Evolutionary conservation across 37 sponge, comb jelly and placozoan species (phyloP).

Genomic region (Mnemiopsis leidyi): DNA sequence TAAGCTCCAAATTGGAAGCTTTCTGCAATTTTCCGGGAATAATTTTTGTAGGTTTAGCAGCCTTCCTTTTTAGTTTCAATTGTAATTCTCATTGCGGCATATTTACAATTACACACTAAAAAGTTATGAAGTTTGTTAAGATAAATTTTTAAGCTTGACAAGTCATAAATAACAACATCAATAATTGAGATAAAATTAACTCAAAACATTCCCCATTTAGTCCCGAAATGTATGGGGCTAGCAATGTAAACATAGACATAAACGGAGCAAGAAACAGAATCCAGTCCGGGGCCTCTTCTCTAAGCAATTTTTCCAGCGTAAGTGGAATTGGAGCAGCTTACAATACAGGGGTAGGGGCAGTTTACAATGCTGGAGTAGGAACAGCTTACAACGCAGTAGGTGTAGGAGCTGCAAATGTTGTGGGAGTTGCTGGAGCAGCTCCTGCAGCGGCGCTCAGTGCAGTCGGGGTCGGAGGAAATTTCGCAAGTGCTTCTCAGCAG

Average conservation of each 20-base stretch:
- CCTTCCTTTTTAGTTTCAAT: background rate
- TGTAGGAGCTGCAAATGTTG: background rate
- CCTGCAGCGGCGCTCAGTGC: background rate
- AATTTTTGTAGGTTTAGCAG: too few relatives aligned
- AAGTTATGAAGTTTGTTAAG: too few relatives aligned
- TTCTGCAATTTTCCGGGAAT: too few relatives aligned
- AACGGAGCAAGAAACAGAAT: slow-evolving; percentile 7
- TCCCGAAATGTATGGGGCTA: background rate
- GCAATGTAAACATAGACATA: background rate
- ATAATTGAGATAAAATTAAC: too few relatives aligned
- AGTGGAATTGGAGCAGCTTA: background rate
- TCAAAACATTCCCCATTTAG: background rate
- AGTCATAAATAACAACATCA: too few relatives aligned
- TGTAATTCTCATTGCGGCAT: background rate
- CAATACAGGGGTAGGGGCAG: background rate
- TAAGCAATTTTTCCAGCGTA: background rate
- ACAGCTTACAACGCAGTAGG: background rate
- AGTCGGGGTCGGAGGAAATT: background rate
- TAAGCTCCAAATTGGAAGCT: too few relatives aligned
- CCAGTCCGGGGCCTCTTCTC: background rate
- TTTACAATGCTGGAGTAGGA: background rate
- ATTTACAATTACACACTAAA: too few relatives aligned
- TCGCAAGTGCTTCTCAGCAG: background rate
- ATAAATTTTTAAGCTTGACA: too few relatives aligned
- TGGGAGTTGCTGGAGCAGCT: background rate